Evolutionary conservation across 2,113 vertebrate species (phyloP).

Genomic region (Austrofundulus limnaeus): DNA sequence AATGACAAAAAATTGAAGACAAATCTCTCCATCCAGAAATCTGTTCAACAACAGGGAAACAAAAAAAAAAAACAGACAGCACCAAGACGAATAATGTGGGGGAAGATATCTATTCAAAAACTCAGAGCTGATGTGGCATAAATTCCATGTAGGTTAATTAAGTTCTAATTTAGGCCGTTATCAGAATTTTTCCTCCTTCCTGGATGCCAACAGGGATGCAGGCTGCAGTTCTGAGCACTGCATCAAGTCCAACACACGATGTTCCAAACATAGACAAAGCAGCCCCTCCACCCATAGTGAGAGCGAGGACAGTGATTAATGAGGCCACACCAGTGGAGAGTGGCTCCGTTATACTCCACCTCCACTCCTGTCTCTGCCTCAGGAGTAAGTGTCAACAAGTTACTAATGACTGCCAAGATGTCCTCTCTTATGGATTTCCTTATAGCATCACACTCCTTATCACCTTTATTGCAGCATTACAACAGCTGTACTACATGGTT

Average conservation of each 20-base stretch:
- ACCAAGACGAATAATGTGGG: neutral
- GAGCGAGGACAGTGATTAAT: constrained; percentile 74
- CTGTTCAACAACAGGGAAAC: constrained; percentile 15
- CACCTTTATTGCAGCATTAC: constrained; percentile 22
- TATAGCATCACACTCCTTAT: constrained; percentile 37
- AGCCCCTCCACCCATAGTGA: constrained; percentile 43
- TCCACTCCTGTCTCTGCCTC: constrained; percentile 53
- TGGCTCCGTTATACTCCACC: constrained; percentile 59
- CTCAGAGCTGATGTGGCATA: constrained; percentile 30
- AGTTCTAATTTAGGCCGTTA: constrained; percentile 41
- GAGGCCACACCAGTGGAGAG: constrained; percentile 67
- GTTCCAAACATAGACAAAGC: constrained; percentile 59
- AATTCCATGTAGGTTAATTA: constrained; percentile 56
- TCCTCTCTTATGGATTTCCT: constrained; percentile 56
- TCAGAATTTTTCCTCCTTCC: constrained; percentile 30
- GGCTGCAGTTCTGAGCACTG: constrained; percentile 33
- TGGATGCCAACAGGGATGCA: constrained; percentile 24
- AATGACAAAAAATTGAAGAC: constrained; percentile 21
- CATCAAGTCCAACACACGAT: constrained; percentile 46
- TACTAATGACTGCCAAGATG: constrained; percentile 60
- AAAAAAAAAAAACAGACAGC: neutral
- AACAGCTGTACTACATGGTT: neutral
- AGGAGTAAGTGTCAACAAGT: constrained; percentile 58
- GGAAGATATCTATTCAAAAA: constrained; percentile 6
- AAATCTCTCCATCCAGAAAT: constrained; percentile 19